These are phyloP conservation scores for Strigamia crassipes DNA, from an alignment of 2,888 invertebrate genomes.

Conservation along the genomic window DNA sequence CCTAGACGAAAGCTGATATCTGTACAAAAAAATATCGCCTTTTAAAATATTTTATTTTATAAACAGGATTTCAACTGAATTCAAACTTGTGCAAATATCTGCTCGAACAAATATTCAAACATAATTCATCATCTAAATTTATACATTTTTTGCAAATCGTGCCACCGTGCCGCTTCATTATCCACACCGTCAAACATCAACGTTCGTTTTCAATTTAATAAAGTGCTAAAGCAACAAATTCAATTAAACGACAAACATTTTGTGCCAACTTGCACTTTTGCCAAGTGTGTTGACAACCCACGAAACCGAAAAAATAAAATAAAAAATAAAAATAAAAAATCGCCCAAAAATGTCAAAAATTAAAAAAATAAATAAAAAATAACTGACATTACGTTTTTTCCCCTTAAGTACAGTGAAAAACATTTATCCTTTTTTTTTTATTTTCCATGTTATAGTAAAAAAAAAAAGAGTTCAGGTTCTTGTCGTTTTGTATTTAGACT, in stretches of 20 bases:
- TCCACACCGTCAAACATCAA: neutral
- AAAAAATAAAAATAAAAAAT: neutral
- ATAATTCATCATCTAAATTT: neutral
- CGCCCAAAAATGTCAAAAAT: no score
- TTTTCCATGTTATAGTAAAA: no score
- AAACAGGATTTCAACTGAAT: no score
- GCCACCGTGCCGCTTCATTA: neutral
- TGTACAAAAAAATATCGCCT: no score
- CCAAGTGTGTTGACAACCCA: conserved; percentile 21
- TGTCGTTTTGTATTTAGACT: conserved; percentile 7
- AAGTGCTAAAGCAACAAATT: conserved; percentile 21
- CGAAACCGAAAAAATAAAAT: neutral
- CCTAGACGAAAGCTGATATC: no score
- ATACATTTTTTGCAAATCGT: neutral
- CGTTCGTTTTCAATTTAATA: conserved; percentile 16
- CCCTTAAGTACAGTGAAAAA: neutral
- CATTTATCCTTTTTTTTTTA: neutral
- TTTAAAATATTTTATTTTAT: no score
- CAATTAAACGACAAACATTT: neutral
- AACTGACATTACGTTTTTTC: neutral
- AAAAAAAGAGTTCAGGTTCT: neutral
- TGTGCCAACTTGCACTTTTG: conserved; percentile 11
- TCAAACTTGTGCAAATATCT: no score
- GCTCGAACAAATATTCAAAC: neutral
- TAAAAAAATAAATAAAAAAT: neutral